Evolutionary conservation across 2,888 invertebrate genomes (phyloP), one percentile per base, ranked within the genome.

Genomic region (Buathra laborator): DNA sequence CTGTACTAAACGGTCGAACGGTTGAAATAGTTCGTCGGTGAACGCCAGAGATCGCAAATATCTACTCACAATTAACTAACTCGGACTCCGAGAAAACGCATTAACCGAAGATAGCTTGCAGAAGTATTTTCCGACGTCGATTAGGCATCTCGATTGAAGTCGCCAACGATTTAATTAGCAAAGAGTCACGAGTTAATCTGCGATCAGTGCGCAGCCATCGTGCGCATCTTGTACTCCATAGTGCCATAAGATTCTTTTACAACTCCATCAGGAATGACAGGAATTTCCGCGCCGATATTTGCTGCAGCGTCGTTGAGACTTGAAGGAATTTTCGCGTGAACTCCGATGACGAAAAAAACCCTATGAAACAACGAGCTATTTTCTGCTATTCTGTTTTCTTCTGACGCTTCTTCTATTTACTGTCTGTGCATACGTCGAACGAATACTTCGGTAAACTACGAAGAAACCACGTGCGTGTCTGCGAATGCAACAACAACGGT

Each of bases 111-210:
- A 6, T 3, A 24, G 14, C 53, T 16, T 67, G 7, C 37, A 46
- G 24, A 24, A 77, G 67, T 64, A 79, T 83, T 83, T 83, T 79
- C 74, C 74, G 43, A 62, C 62, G 78, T 79, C 79, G 74, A 83
- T 79, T 74, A 68, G 62, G 62, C 78, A 32, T 83, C 78, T 78
- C 78, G 78, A 83, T 83, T 79, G 74, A 62, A 75, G 67, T 48
- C 9, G 19, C 70, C 37, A 76, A 83, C 75, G 75, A 83, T 83
- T 83, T 80, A 76, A 83, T 83, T 80, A 66, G 46, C 48, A 74
- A 67, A 71, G 64, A 75, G 70, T 79, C 53, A 53, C 53, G 44
- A 64, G 79, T 75, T 70, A 64, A 79, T 79, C 67, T 43, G 64
- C 48, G 32, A 44, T 68, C 74, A 68, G 59, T 70, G 68, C 29